Percentiles rank a stretch among this genome's conserved stretches.
Conservation (phyloP, 2,888 invertebrate genomes). For the Graphium colonna region DNA sequence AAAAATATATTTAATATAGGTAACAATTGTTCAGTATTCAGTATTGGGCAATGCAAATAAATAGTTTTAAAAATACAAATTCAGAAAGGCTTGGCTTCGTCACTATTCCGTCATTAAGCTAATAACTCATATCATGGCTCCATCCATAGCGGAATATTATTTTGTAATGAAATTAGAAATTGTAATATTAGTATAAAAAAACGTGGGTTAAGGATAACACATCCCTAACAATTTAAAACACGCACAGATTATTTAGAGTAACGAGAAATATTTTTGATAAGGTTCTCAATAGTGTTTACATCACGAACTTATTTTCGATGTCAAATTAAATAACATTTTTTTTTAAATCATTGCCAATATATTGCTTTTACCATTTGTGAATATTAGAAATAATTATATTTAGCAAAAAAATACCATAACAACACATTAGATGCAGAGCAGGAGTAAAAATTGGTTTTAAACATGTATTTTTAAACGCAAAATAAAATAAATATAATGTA, state of each 20-base stretch:
- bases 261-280: constrained; percentile 57
- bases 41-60: not conserved
- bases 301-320: constrained; percentile 13
- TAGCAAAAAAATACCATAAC: too few species aligned
- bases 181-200: not conserved
- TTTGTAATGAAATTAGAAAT: constrained; percentile 26
- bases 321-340: not conserved
- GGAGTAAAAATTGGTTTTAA: too few species aligned
- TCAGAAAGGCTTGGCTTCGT: constrained; percentile 20
- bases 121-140: constrained; percentile 65
- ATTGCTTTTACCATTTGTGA: not conserved
- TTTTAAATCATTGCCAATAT: not conserved
- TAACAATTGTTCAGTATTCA: not conserved
- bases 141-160: constrained; percentile 51
- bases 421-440: too few species aligned
- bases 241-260: constrained; percentile 57
- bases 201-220: constrained; percentile 3
- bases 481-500: too few species aligned
- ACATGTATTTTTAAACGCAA: too few species aligned
- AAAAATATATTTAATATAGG: not conserved
- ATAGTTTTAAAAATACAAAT: not conserved
- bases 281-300: constrained; percentile 28
- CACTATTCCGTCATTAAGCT: constrained; percentile 34
- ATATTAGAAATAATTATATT: too few species aligned
- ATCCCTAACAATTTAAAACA: constrained; percentile 51